Evolutionary conservation across 2,888 invertebrate species (phyloP).

Genomic region (Tetrapedia diversipes): DNA sequence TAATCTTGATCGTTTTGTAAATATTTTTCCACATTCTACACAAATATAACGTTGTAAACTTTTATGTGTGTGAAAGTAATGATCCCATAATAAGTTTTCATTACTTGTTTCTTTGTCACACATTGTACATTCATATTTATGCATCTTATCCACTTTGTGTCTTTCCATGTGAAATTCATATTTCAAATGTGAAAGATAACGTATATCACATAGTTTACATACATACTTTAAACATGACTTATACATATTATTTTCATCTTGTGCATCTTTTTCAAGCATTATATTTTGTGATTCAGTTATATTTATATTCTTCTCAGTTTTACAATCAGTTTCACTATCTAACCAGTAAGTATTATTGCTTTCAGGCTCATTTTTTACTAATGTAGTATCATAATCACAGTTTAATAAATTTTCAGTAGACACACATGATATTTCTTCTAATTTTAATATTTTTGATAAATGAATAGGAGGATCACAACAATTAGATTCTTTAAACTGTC

Average conservation of each 20-base stretch:
- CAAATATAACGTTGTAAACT: constrained; percentile 57
- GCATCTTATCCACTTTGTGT: constrained; percentile 59
- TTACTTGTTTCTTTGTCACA: constrained; percentile 63
- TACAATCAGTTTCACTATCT: constrained; percentile 26
- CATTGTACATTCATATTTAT: constrained; percentile 60
- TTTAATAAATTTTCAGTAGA: constrained; percentile 18
- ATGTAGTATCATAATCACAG: constrained; percentile 16
- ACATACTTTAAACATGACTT: constrained; percentile 51
- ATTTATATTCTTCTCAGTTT: constrained; percentile 22
- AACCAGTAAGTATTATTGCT: constrained; percentile 25
- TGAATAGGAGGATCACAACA: constrained; percentile 3
- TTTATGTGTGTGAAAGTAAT: constrained; percentile 65
- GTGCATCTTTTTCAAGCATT: constrained; percentile 8
- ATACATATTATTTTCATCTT: constrained; percentile 41
- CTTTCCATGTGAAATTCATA: constrained; percentile 70
- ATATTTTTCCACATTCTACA: constrained; percentile 58
- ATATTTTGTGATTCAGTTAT: constrained; percentile 10
- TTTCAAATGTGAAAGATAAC: constrained; percentile 60
- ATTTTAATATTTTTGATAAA: constrained; percentile 38
- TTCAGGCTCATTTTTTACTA: constrained; percentile 39
- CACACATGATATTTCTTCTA: constrained; percentile 9
- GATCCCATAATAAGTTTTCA: constrained; percentile 68
- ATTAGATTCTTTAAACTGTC: constrained; percentile 22
- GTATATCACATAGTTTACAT: constrained; percentile 64
- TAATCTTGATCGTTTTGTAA: constrained; percentile 51